Conservation (phyloP, 2,113 vertebrate species). For the Sciurus niger region DNA sequence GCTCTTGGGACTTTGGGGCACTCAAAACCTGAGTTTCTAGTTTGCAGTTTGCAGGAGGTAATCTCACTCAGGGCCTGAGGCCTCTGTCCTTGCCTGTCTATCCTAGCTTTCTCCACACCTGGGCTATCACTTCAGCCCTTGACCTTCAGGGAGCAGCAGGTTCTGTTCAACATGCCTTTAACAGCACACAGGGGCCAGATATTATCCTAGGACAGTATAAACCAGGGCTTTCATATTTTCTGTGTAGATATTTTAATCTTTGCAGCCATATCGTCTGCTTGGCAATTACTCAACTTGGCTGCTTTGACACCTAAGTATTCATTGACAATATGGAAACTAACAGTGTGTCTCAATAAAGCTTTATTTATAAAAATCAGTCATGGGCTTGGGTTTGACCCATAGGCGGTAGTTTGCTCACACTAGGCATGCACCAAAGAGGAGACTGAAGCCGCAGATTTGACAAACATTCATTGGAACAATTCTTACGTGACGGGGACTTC, state of each 20-base stretch:
- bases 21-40: neutral
- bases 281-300: neutral
- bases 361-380: constrained; percentile 68
- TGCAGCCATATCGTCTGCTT: neutral
- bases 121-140: neutral
- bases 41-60: neutral
- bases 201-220: neutral
- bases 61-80: neutral
- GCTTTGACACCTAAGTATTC: neutral
- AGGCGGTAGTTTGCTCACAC: neutral
- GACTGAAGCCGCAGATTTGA: constrained; percentile 53
- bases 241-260: neutral
- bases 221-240: neutral
- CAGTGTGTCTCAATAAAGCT: constrained; percentile 38
- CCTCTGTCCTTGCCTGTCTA: neutral
- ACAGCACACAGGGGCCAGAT: neutral
- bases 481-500: constrained; percentile 55
- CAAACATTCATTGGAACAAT: constrained; percentile 18
- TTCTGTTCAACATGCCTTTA: neutral
- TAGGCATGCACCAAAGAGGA: constrained; percentile 42
- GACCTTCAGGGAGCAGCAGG: neutral
- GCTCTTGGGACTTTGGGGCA: neutral
- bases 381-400: neutral
- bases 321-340: constrained; percentile 37
- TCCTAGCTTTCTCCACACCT: neutral